Percentiles rank a stretch among this genome's conserved stretches.
Conservation (phyloP, 2,797 vertebrate species). For the Meda fulgida region DNA sequence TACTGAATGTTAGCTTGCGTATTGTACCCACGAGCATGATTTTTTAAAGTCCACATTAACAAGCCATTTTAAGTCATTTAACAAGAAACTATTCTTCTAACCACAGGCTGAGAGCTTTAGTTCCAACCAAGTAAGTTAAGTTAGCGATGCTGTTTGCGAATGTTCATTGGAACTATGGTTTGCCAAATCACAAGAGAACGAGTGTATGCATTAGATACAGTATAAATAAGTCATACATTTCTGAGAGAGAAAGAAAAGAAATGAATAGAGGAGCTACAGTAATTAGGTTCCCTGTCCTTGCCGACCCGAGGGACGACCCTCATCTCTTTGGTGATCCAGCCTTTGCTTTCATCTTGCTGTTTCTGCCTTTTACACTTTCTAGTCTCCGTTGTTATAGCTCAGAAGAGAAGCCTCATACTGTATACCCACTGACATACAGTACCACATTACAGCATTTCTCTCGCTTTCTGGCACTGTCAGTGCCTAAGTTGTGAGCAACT, state of each 20-base stretch:
- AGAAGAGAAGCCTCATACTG: constrained; percentile 30
- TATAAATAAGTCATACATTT: constrained; percentile 13
- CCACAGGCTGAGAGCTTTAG: neutral
- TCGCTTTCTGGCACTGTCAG: neutral
- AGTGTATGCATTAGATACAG: neutral
- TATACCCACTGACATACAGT: constrained; percentile 32
- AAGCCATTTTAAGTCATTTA: too few relatives aligned
- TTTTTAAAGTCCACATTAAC: neutral
- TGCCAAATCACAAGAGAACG: neutral
- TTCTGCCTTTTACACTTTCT: constrained; percentile 46
- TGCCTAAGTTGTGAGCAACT: neutral
- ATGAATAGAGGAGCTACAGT: neutral
- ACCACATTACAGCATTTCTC: neutral
- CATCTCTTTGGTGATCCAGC: constrained; percentile 39
- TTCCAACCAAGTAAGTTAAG: neutral
- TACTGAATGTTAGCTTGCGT: too few relatives aligned
- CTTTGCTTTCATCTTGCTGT: constrained; percentile 50
- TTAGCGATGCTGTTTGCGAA: neutral
- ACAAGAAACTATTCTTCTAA: neutral
- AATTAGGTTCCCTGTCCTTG: constrained; percentile 47
- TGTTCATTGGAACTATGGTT: neutral
- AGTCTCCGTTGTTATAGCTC: constrained; percentile 43
- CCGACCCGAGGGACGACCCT: constrained; percentile 28
- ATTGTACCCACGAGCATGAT: neutral
- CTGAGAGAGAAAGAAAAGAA: neutral